These are phyloP conservation scores for Pilophorus perplexus DNA, from an alignment of 2,888 invertebrate genomes.

Conservation along the genomic window DNA sequence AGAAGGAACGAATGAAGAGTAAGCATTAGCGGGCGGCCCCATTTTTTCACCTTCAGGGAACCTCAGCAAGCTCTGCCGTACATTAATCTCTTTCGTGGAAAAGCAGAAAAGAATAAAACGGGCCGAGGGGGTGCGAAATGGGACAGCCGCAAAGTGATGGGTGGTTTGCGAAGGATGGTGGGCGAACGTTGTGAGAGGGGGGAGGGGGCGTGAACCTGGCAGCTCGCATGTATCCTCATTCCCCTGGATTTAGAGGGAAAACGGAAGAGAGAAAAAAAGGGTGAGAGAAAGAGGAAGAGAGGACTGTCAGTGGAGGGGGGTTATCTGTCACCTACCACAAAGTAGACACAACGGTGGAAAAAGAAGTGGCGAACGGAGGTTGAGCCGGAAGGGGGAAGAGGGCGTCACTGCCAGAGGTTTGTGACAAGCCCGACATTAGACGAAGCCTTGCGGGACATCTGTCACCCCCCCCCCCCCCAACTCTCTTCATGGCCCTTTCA, in stretches of 20 bases:
- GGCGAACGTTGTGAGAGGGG: no score
- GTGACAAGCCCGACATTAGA: slow-evolving; percentile 22
- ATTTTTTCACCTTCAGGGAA: no score
- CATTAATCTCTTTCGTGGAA: no score
- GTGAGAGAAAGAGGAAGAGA: background rate
- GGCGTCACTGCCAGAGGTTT: slow-evolving; percentile 17
- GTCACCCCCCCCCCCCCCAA: background rate
- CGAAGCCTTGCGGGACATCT: slow-evolving; percentile 19
- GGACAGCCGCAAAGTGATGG: no score
- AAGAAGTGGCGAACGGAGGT: background rate
- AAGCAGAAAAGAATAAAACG: no score
- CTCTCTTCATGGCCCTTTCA: background rate
- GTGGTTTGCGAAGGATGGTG: no score
- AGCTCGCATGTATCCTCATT: no score
- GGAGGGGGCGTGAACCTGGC: background rate
- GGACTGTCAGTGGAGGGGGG: background rate
- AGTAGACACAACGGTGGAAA: background rate
- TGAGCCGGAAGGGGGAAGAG: background rate
- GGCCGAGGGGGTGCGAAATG: no score
- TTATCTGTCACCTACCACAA: slow-evolving; percentile 20
- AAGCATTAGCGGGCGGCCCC: no score
- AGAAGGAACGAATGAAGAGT: no score
- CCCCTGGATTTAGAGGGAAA: background rate
- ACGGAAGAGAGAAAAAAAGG: background rate
- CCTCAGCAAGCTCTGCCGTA: no score